A percentile compares a stretch with the other conserved stretches of the same genome.
phyloP scores from a whole-genome alignment of 2,797 vertebrate species.

The Furcifer pardalis region DNA sequence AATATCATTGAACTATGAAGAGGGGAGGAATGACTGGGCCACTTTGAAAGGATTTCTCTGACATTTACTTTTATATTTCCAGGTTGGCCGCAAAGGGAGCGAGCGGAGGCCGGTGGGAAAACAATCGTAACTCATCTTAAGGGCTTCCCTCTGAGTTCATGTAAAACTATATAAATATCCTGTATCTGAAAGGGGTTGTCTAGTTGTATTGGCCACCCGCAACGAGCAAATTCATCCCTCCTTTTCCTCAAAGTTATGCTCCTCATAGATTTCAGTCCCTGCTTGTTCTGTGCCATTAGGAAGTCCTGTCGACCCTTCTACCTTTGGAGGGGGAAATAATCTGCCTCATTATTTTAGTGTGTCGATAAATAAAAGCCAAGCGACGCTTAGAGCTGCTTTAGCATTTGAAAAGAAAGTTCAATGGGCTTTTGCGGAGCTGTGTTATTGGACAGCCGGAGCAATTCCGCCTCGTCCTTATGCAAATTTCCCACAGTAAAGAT shows the following conservation, averaged over 20 bases:
- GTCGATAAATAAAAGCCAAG: not conserved
- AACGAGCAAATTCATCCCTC: not conserved
- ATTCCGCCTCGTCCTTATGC: not conserved
- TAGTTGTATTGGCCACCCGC: not conserved
- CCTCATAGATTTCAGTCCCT: conserved; percentile 6
- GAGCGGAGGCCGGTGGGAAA: not conserved
- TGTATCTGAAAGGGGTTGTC: not conserved
- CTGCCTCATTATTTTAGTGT: conserved; percentile 3
- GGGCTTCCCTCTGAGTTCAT: not conserved
- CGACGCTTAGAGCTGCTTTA: not conserved
- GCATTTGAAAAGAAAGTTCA: conserved; percentile 24
- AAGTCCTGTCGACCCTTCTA: not conserved
- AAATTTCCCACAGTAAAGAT: not conserved
- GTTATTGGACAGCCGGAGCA: not conserved
- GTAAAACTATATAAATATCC: not conserved
- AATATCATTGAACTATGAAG: not conserved
- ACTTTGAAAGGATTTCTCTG: not conserved
- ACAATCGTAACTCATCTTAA: not conserved
- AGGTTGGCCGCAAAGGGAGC: not conserved
- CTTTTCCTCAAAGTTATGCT: not conserved
- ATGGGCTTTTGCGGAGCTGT: not conserved
- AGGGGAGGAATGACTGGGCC: conserved; percentile 10
- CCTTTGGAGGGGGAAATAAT: not conserved
- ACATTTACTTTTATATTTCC: conserved; percentile 2
- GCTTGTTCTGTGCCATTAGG: not conserved